Evolutionary conservation across 1,140 invertebrate species (phyloP).

Genomic region (Acromyrmex heyeri): DNA sequence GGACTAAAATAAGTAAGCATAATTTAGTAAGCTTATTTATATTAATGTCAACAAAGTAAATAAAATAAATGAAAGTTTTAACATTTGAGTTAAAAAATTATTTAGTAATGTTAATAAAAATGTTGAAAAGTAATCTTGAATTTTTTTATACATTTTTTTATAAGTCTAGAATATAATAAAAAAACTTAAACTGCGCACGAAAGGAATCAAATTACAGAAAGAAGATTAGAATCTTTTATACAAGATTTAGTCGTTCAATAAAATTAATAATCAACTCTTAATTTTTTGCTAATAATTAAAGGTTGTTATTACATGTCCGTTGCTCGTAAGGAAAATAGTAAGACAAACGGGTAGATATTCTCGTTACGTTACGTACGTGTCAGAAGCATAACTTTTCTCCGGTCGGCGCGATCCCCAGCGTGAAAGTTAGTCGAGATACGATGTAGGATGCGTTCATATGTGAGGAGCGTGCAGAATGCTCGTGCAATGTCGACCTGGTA

Average conservation of each 20-base stretch:
- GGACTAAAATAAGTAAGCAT: not conserved
- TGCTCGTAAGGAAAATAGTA: not conserved
- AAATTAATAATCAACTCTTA: not conserved
- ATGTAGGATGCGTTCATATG: constrained; percentile 74
- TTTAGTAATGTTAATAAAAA: too few species aligned
- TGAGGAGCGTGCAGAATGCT: constrained; percentile 78
- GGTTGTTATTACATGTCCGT: too few species aligned
- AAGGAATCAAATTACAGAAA: too few species aligned
- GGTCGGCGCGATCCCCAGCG: constrained; percentile 45
- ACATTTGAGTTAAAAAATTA: too few species aligned
- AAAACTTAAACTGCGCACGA: too few species aligned
- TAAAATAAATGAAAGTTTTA: too few species aligned
- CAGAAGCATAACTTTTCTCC: constrained; percentile 57
- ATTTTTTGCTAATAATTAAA: constrained; percentile 12
- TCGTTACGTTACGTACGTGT: constrained; percentile 49
- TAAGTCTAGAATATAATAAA: too few species aligned
- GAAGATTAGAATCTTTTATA: not conserved
- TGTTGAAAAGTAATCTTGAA: too few species aligned
- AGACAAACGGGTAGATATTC: constrained; percentile 27
- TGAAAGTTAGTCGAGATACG: constrained; percentile 74
- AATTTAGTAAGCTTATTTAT: not conserved
- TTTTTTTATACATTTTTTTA: too few species aligned
- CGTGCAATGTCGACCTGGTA: constrained; percentile 76
- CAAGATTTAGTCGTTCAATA: not conserved
- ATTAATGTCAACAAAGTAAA: not conserved